Evolutionary conservation across 2,888 invertebrate species (phyloP), one percentile per base, ranked within the genome.

Genomic region (Caenorhabditis sp.): DNA sequence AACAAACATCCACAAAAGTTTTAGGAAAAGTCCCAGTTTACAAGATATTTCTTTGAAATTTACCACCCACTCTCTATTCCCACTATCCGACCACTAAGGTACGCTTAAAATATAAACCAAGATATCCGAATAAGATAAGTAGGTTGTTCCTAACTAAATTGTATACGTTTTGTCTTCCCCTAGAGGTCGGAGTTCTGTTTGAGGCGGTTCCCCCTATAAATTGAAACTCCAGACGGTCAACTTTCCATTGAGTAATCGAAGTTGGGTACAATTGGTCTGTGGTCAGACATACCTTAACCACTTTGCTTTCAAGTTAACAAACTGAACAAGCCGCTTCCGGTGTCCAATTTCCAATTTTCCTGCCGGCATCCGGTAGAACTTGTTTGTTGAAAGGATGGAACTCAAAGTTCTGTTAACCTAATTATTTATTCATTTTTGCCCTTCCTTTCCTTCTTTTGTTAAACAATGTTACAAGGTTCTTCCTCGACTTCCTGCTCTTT

Each of bases 371-470:
- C 40, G 40, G 40, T 11, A 13, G 13, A 24, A 53, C 15, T 51
- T 51, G 24, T 35, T n/a, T 18, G 28, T 20, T 20, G 6, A n/a
- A 20, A 35, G 18, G 37, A 35, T 47, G 44, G 68, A 69, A 69
- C 61, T 35, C 70, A 2, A 18, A 47, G 72, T 44, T 58, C 64
- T 40, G 50, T 32, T 50, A 55, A 71, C 55, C 44, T 28, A 56
- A 64, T 72, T 56, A 72, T 56, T 47, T 18, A 47, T 47, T 72
- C 37, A 64, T 64, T 58, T 56, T 13, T 53, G 56, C 32, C 62
- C 62, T 53, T 40, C 13, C 47, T 58, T 18, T 58, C 35, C 22
- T n/a, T n/a, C n/a, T 13, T 58, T 71, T 64, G 50, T 64, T 50
- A 51, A 44, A 13, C 35, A 6, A 15, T n/a, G 0, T 5, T 60